phyloP scores from a whole-genome alignment of 2,888 invertebrate species.

The Stictocephala bisonia region DNA sequence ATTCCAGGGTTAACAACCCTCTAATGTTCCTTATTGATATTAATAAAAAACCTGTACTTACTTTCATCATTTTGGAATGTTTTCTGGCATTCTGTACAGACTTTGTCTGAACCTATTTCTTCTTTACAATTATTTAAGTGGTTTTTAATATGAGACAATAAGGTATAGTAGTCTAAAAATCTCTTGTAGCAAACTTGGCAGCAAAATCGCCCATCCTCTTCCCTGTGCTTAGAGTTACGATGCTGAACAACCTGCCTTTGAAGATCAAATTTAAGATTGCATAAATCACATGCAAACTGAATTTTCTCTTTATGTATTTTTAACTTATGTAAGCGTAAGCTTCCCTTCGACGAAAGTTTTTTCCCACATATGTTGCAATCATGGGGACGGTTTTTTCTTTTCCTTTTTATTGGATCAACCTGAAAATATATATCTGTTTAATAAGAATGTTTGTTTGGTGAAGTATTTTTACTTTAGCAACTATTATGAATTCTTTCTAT shows the following conservation, averaged over 20 bases:
- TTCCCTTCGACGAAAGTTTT: conserved; percentile 41
- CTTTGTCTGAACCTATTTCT: background rate
- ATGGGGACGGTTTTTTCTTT: conserved; percentile 25
- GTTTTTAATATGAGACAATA: background rate
- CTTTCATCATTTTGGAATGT: conserved; percentile 9
- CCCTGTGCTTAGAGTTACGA: conserved; percentile 24
- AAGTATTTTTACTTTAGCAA: no score
- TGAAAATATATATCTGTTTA: no score
- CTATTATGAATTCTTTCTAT: no score
- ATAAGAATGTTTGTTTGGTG: no score
- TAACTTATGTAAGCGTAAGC: conserved; percentile 36
- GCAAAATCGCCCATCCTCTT: conserved; percentile 28
- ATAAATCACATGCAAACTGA: conserved; percentile 36
- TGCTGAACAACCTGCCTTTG: conserved; percentile 24
- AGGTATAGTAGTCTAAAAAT: conserved; percentile 23
- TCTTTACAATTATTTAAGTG: conserved; percentile 4
- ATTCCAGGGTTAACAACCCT: no score
- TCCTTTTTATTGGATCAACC: background rate
- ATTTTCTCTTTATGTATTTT: conserved; percentile 37
- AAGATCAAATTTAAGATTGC: conserved; percentile 24
- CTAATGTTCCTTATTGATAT: background rate
- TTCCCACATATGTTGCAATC: conserved; percentile 48
- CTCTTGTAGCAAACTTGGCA: conserved; percentile 31
- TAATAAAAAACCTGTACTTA: background rate
- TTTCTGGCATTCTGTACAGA: conserved; percentile 29